phyloP scores from a whole-genome alignment of 2,888 invertebrate species.

The Xestoiulus laeticollis region DNA sequence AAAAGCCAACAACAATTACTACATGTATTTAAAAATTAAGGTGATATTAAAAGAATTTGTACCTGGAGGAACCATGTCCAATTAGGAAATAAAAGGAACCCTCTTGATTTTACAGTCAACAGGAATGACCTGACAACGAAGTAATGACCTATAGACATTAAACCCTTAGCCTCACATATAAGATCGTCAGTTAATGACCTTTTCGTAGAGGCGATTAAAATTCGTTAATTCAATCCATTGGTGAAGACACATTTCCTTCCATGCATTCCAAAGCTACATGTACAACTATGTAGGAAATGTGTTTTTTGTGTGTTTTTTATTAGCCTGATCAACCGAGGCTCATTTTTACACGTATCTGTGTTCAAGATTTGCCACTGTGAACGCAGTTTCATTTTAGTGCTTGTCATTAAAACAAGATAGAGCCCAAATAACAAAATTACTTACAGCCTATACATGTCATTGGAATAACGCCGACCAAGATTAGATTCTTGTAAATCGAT shows the following conservation, averaged over 20 bases:
- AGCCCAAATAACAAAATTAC: not conserved
- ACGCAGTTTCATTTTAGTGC: not conserved
- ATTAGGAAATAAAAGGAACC: not conserved
- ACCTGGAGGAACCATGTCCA: not conserved
- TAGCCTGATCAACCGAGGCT: not conserved
- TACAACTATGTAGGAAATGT: not conserved
- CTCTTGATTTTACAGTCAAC: not conserved
- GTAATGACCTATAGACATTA: not conserved
- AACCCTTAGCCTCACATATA: not conserved
- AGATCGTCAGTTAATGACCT: not conserved
- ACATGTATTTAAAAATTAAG: not conserved
- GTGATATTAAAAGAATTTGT: not conserved
- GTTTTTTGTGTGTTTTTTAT: not conserved
- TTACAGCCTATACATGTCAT: not conserved
- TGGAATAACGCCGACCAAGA: not conserved
- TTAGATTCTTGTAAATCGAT: not conserved
- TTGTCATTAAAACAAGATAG: not conserved
- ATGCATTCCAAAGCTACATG: not conserved
- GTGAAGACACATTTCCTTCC: not conserved
- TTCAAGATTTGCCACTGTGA: not conserved
- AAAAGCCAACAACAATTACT: not conserved
- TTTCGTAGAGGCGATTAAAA: not conserved
- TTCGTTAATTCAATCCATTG: not conserved
- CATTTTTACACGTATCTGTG: not conserved
- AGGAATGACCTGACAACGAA: not conserved